Conservation (phyloP, 2,888 invertebrate genomes). For the Patella caerulea region DNA sequence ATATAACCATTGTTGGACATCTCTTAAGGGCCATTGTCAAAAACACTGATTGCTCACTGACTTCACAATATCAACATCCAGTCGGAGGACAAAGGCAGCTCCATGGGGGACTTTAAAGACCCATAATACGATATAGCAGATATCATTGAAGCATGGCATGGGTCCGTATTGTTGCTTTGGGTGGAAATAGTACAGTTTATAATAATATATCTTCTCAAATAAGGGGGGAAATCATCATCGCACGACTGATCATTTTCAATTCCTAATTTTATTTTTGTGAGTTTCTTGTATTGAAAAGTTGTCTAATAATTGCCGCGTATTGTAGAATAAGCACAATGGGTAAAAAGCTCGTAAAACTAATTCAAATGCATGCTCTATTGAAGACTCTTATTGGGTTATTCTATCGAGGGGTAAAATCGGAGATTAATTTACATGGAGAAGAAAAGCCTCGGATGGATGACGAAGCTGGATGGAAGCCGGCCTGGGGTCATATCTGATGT, state of each 20-base stretch:
- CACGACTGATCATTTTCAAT: too few relatives aligned
- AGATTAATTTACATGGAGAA: too few relatives aligned
- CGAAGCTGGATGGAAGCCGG: not conserved
- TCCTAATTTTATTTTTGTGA: too few relatives aligned
- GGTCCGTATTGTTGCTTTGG: too few relatives aligned
- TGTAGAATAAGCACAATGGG: constrained; percentile 18
- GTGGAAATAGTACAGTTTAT: too few relatives aligned
- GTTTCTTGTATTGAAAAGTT: constrained; percentile 19
- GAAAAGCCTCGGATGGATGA: not conserved
- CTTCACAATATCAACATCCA: not conserved
- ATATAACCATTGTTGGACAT: constrained; percentile 2
- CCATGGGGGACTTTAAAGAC: not conserved
- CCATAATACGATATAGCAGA: too few relatives aligned
- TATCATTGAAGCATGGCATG: too few relatives aligned
- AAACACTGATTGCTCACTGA: constrained; percentile 16
- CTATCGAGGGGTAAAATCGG: too few relatives aligned
- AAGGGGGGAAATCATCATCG: too few relatives aligned
- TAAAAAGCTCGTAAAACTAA: constrained; percentile 6
- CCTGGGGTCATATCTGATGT: constrained; percentile 2
- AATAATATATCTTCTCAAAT: too few relatives aligned
- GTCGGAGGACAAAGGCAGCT: not conserved
- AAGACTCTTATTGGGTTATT: not conserved
- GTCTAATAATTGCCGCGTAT: constrained; percentile 22
- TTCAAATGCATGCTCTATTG: constrained; percentile 13
- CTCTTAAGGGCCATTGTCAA: constrained; percentile 24